phyloP scores from a whole-genome alignment of 2,888 invertebrate genomes.

The Clunio marinus region DNA sequence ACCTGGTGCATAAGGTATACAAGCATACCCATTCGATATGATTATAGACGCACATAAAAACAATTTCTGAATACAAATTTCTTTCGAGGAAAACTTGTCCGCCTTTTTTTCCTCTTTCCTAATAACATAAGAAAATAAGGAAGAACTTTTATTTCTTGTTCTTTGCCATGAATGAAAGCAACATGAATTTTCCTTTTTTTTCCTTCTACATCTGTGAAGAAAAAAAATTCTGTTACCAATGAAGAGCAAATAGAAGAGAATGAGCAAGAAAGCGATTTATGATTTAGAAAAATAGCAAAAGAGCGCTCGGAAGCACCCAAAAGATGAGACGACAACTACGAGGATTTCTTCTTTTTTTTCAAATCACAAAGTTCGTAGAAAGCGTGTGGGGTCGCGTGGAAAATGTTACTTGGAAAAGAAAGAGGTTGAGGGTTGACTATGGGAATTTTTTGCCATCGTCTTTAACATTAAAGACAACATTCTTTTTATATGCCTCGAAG shows the following conservation, averaged over 20 bases:
- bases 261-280: slow-evolving; percentile 20
- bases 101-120: neutral
- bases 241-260: neutral
- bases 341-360: neutral
- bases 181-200: neutral
- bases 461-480: slow-evolving; percentile 2
- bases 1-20: neutral
- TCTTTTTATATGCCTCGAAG: slow-evolving; percentile 11
- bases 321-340: slow-evolving; percentile 1
- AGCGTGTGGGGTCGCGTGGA: neutral
- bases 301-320: neutral
- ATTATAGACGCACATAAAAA: slow-evolving; percentile 38
- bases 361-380: slow-evolving; percentile 22
- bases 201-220: neutral
- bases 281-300: slow-evolving; percentile 10
- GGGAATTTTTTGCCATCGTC: neutral
- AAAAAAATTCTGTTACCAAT: neutral
- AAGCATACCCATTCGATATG: slow-evolving; percentile 36
- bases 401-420: neutral
- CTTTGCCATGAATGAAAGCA: neutral
- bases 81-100: too few relatives aligned
- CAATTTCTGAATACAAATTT: slow-evolving; percentile 38
- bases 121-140: too few relatives aligned
- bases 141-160: neutral
- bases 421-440: neutral